Percentiles rank a stretch among this genome's conserved stretches.
These are phyloP conservation scores for Caenorhabditis sp. DNA, from an alignment of 2,888 invertebrate genomes.

Conservation along the genomic window DNA sequence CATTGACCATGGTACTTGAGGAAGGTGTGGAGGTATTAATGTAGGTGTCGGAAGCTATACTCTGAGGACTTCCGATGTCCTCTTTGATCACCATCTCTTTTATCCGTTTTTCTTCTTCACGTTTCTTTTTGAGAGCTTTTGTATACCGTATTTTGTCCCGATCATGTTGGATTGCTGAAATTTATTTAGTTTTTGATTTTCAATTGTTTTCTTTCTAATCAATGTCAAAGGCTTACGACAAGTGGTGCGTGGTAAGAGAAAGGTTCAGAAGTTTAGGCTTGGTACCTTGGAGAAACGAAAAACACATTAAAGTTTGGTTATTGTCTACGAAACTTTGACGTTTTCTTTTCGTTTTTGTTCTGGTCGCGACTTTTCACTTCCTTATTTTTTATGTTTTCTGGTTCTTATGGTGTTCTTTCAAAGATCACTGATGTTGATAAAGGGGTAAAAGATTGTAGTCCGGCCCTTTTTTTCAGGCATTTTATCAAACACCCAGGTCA, in stretches of 20 bases:
- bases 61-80: constrained; percentile 69
- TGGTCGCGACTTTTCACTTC: neutral
- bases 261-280: neutral
- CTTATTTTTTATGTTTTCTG: neutral
- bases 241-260: constrained; percentile 19
- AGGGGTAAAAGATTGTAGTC: neutral
- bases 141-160: constrained; percentile 78
- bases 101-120: constrained; percentile 68
- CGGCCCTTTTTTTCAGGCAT: neutral
- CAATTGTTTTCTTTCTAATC: no score
- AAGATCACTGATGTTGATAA: neutral
- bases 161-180: constrained; percentile 78
- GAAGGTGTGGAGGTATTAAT: constrained; percentile 74
- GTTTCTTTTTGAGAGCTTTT: constrained; percentile 73
- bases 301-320: constrained; percentile 22
- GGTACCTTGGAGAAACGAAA: constrained; percentile 22
- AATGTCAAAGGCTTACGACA: no score
- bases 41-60: constrained; percentile 68
- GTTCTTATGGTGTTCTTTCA: neutral
- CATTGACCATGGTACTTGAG: constrained; percentile 68
- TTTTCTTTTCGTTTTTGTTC: neutral
- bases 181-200: no score
- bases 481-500: neutral
- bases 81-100: constrained; percentile 65
- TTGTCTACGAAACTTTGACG: neutral